Percentiles rank a stretch among this genome's conserved stretches.
Evolutionary conservation across 2,888 invertebrate species (phyloP).

Genomic region (Lutraria lutraria): DNA sequence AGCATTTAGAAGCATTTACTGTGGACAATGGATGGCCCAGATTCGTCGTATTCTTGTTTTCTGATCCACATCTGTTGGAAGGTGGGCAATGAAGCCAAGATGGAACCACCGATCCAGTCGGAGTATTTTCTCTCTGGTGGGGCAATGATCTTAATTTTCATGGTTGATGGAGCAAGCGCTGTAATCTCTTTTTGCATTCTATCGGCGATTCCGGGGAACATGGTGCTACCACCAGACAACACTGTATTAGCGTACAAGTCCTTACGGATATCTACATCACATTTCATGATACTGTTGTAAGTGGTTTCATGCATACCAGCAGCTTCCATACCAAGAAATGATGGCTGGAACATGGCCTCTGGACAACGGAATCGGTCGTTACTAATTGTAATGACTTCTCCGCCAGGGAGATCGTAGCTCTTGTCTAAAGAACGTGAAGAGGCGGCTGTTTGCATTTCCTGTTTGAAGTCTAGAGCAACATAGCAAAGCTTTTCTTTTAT

Average conservation of each 20-base stretch:
- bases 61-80: too few relatives aligned
- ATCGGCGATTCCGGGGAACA: slow-evolving; percentile 98
- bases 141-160: too few relatives aligned
- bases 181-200: slow-evolving; percentile 99
- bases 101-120: too few relatives aligned
- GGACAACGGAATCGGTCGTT: slow-evolving; percentile 74
- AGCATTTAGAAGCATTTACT: slow-evolving; percentile 73
- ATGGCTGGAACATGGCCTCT: slow-evolving; percentile 83
- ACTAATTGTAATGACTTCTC: slow-evolving; percentile 23
- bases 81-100: too few relatives aligned
- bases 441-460: slow-evolving; percentile 95
- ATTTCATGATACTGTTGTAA: slow-evolving; percentile 78
- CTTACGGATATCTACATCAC: slow-evolving; percentile 77
- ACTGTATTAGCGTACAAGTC: slow-evolving; percentile 78
- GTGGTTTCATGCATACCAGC: slow-evolving; percentile 75
- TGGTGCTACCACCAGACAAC: slow-evolving; percentile 96
- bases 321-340: slow-evolving; percentile 79
- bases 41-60: too few relatives aligned
- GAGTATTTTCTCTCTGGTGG: too few relatives aligned
- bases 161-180: too few relatives aligned
- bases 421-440: slow-evolving; percentile 94
- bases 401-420: slow-evolving; percentile 54
- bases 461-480: slow-evolving; percentile 94
- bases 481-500: slow-evolving; percentile 93
- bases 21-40: slow-evolving; percentile 88